Percentiles rank a stretch among this genome's conserved stretches.
These are phyloP conservation scores for Parnassius smintheus DNA, from an alignment of 2,888 invertebrate species.

Conservation along the genomic window DNA sequence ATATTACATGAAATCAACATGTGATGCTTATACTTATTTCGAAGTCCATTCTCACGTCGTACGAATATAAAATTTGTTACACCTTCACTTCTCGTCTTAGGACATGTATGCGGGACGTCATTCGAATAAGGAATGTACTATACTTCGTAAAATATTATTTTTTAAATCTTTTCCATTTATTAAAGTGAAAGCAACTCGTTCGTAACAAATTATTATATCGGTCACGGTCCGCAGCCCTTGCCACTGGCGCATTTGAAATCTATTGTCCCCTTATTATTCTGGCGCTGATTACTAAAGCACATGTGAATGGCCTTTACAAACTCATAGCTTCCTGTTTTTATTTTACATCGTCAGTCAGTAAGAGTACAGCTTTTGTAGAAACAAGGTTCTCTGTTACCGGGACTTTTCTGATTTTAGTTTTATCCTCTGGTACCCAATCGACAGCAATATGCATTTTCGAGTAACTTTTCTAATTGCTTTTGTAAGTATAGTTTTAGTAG, in stretches of 20 bases:
- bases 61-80: no score
- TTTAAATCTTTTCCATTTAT: no score
- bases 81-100: no score
- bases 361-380: constrained; percentile 42
- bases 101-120: no score
- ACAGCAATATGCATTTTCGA: constrained; percentile 49
- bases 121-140: no score
- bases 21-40: no score
- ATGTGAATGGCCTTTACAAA: constrained; percentile 54
- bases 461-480: constrained; percentile 34
- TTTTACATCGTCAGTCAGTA: constrained; percentile 49
- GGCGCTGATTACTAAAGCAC: constrained; percentile 44
- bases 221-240: constrained; percentile 22
- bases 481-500: constrained; percentile 12
- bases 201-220: no score
- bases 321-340: constrained; percentile 61
- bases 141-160: no score
- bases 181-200: no score
- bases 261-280: constrained; percentile 44
- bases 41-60: no score
- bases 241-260: constrained; percentile 24
- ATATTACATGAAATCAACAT: no score
- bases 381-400: constrained; percentile 33
- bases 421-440: not conserved
- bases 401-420: not conserved